These are phyloP conservation scores for Australoheros facetus DNA, from an alignment of 2,797 vertebrate genomes.

Conservation along the genomic window DNA sequence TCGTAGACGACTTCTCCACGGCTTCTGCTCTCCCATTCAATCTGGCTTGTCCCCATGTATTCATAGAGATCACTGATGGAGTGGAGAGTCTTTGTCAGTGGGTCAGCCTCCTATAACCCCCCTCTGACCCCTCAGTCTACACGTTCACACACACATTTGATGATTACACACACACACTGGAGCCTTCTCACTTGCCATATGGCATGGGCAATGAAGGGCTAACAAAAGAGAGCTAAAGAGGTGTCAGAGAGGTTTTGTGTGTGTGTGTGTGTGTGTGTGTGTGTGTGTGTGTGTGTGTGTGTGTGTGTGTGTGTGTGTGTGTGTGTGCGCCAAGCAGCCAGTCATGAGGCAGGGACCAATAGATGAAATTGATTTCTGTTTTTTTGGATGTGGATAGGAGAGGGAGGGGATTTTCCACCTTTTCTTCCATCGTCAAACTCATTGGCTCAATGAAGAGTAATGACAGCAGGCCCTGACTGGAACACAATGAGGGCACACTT, in stretches of 20 bases:
- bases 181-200: conserved; percentile 78
- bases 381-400: conserved; percentile 28
- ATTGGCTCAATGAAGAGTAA: conserved; percentile 77
- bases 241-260: conserved; percentile 61
- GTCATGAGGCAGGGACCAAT: conserved; percentile 58
- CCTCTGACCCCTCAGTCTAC: conserved; percentile 51
- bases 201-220: conserved; percentile 68
- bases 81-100: conserved; percentile 73
- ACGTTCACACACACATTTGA: conserved; percentile 19
- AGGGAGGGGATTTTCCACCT: conserved; percentile 62
- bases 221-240: conserved; percentile 76
- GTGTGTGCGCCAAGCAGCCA: no score
- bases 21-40: conserved; percentile 76
- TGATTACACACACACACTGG: conserved; percentile 28
- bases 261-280: conserved; percentile 36
- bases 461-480: conserved; percentile 67
- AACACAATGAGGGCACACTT: conserved; percentile 76
- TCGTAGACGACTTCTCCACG: conserved; percentile 60
- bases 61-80: conserved; percentile 76
- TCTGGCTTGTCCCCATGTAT: conserved; percentile 75
- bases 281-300: conserved; percentile 34
- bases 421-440: conserved; percentile 67
- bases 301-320: no score
- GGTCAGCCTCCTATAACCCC: conserved; percentile 65
- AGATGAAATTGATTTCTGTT: conserved; percentile 74